These are phyloP conservation scores for Potamilus streckersoni DNA, from an alignment of 1,140 invertebrate genomes.

Conservation along the genomic window DNA sequence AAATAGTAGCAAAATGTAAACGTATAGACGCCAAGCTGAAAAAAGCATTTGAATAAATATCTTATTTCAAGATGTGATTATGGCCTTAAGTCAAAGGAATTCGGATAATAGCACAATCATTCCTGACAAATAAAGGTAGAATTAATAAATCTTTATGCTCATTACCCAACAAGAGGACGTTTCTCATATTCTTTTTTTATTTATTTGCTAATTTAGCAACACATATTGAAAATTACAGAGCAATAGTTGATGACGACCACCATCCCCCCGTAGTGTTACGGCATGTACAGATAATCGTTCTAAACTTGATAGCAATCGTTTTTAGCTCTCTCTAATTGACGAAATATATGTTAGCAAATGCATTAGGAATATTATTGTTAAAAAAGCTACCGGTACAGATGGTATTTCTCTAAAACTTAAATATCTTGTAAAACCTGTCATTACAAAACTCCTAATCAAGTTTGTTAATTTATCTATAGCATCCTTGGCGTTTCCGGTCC, in stretches of 20 bases:
- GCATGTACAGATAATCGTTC: no score
- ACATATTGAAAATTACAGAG: background rate
- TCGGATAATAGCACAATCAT: constrained; percentile 12
- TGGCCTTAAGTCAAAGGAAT: constrained; percentile 14
- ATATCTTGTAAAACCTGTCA: constrained; percentile 3
- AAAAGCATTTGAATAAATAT: background rate
- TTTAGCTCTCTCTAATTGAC: constrained; percentile 1
- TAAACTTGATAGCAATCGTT: background rate
- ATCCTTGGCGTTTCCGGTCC: constrained; percentile 9
- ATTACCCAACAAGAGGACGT: background rate
- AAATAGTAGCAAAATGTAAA: background rate
- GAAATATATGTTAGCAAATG: constrained; percentile 14
- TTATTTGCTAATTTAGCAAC: background rate
- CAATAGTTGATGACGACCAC: background rate
- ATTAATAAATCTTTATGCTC: background rate
- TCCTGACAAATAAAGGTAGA: background rate
- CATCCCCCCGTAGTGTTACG: background rate
- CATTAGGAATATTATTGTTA: constrained; percentile 9
- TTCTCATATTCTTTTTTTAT: background rate
- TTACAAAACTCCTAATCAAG: constrained; percentile 11
- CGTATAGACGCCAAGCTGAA: constrained; percentile 1
- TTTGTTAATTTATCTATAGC: constrained; percentile 4
- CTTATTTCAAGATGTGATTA: constrained; percentile 8
- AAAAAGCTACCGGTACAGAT: constrained; percentile 1
- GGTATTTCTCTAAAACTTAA: constrained; percentile 5